Percentiles rank a stretch among this genome's conserved stretches.
Conservation (phyloP, 1,140 invertebrate species). For the Platorchestia sp. region DNA sequence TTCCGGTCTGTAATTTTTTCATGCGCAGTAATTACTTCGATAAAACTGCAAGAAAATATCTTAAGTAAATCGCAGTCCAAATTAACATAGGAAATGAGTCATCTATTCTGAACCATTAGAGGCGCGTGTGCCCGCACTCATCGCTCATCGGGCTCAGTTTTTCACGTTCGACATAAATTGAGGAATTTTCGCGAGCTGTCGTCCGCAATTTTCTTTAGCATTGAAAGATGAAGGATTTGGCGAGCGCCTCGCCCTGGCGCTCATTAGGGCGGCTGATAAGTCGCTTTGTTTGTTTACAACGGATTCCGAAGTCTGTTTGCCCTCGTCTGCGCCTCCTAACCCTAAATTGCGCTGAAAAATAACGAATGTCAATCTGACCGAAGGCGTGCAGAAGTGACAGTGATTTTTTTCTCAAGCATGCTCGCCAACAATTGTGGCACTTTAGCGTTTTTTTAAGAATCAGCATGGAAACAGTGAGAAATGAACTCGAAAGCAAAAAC, state of each 20-base stretch:
- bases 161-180: neutral
- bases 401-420: too few relatives aligned
- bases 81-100: constrained; percentile 2
- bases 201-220: neutral
- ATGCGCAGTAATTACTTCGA: neutral
- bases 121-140: neutral
- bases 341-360: too few relatives aligned
- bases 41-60: neutral
- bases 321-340: too few relatives aligned
- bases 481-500: too few relatives aligned
- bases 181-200: neutral
- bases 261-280: neutral
- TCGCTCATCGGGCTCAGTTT: neutral
- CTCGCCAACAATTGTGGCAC: too few relatives aligned
- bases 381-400: too few relatives aligned
- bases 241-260: neutral
- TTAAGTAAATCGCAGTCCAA: neutral
- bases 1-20: neutral
- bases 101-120: neutral
- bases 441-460: too few relatives aligned
- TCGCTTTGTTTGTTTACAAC: neutral
- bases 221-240: neutral
- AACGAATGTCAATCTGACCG: too few relatives aligned
- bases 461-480: too few relatives aligned
- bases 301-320: too few relatives aligned